Conservation (phyloP, 1,140 invertebrate species). For the Augochlora pura region DNA sequence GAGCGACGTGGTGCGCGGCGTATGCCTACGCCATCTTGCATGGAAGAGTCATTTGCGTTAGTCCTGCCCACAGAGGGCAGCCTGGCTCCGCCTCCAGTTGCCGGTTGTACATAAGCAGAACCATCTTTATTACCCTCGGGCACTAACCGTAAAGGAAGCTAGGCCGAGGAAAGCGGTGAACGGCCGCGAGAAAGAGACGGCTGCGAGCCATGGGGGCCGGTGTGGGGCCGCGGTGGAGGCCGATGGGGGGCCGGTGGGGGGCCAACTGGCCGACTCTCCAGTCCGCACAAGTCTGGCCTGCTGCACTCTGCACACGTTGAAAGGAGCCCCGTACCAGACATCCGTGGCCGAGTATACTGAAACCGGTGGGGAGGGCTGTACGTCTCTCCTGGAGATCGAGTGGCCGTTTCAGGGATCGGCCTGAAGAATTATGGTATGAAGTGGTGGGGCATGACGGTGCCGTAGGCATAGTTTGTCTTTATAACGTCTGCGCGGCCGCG, state of each 20-base stretch:
- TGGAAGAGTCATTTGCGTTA: constrained; percentile 80
- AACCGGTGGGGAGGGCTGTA: constrained; percentile 55
- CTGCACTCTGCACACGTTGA: not conserved
- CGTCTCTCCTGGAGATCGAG: constrained; percentile 63
- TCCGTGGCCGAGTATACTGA: not conserved
- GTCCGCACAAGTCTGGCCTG: not conserved
- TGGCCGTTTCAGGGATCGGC: constrained; percentile 66
- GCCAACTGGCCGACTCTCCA: not conserved
- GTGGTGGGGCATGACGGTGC: constrained; percentile 78
- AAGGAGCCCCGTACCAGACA: not conserved
- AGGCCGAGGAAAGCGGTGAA: constrained; percentile 42
- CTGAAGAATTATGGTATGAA: constrained; percentile 77
- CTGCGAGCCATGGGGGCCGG: not conserved
- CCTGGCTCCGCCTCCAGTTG: constrained; percentile 80
- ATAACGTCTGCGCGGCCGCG: constrained; percentile 77
- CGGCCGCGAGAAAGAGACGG: constrained; percentile 41
- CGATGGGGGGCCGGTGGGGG: constrained; percentile 16
- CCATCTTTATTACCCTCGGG: constrained; percentile 80
- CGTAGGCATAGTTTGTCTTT: constrained; percentile 80
- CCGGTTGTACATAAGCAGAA: constrained; percentile 78
- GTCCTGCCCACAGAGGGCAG: constrained; percentile 81
- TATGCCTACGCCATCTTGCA: constrained; percentile 80
- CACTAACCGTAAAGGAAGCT: constrained; percentile 77
- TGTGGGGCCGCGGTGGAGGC: constrained; percentile 14
- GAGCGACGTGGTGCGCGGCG: constrained; percentile 23